Conservation (phyloP, 2,888 invertebrate genomes). For the Thysanoteuthis rhombus region DNA sequence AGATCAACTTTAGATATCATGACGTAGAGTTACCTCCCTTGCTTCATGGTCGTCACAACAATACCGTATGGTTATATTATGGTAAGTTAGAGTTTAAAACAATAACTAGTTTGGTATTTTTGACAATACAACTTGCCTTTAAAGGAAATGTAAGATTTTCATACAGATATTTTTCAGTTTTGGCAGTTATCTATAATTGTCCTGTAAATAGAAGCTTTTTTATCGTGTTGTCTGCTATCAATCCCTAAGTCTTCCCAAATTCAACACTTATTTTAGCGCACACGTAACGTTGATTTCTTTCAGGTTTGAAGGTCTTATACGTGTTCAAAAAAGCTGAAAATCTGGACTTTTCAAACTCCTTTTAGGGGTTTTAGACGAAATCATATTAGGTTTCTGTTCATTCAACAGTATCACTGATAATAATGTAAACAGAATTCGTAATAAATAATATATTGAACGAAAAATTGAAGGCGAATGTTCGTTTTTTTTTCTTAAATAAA, state of each 20-base stretch:
- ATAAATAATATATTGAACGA: no score
- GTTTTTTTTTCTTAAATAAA: no score
- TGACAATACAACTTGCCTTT: background rate
- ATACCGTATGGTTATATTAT: background rate
- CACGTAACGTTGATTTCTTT: background rate
- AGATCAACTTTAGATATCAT: background rate
- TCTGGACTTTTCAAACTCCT: background rate
- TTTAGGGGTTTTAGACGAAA: no score
- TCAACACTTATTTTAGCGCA: no score
- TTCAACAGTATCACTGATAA: no score
- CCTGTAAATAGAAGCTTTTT: background rate
- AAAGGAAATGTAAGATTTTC: background rate
- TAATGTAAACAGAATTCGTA: no score
- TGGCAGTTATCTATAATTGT: background rate
- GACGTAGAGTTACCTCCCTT: background rate
- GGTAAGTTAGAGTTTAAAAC: background rate
- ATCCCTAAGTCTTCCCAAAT: no score
- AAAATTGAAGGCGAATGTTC: no score
- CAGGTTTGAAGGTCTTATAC: background rate
- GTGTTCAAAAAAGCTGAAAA: background rate
- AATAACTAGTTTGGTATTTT: background rate
- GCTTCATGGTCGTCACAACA: background rate
- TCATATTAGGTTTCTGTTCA: no score
- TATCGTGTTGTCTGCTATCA: background rate
- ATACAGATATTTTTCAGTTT: background rate